Evolutionary conservation across 2,797 vertebrate genomes (phyloP).

Genomic region (Catharus ustulatus): DNA sequence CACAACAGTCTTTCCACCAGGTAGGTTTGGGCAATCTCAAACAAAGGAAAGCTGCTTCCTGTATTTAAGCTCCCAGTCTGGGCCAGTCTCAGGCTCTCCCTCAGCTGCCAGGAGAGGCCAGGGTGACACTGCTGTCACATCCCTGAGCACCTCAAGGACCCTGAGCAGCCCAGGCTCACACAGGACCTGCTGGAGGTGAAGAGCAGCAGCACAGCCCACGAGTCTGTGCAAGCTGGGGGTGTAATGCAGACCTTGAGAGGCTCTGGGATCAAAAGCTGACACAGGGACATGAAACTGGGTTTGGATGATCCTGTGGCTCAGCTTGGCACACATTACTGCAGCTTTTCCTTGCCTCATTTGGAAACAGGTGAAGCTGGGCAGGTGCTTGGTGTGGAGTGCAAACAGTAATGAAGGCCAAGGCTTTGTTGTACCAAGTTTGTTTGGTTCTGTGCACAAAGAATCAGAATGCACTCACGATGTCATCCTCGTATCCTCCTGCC

Average conservation of each 20-base stretch:
- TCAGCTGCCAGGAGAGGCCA: background rate
- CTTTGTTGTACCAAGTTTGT: background rate
- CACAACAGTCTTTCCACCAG: background rate
- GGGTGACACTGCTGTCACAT: background rate
- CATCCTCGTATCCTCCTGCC: slow-evolving; percentile 97
- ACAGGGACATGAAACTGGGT: background rate
- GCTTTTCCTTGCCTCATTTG: background rate
- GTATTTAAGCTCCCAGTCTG: background rate
- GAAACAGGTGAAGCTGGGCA: background rate
- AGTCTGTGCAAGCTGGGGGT: background rate
- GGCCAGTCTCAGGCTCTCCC: background rate
- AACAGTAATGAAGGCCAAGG: background rate
- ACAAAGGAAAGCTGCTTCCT: background rate
- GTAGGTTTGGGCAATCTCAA: too few relatives aligned
- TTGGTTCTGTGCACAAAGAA: background rate
- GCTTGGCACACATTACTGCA: background rate
- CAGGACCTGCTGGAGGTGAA: background rate
- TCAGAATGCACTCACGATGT: slow-evolving; percentile 82
- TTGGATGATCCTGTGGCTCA: background rate
- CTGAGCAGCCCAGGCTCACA: background rate
- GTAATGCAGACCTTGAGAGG: background rate
- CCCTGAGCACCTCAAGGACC: background rate
- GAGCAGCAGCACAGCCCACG: background rate
- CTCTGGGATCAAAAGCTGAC: background rate
- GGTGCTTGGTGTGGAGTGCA: accelerated